Conservation (phyloP, 2,113 vertebrate genomes). For the Neolamprologus caudopunctatus region DNA sequence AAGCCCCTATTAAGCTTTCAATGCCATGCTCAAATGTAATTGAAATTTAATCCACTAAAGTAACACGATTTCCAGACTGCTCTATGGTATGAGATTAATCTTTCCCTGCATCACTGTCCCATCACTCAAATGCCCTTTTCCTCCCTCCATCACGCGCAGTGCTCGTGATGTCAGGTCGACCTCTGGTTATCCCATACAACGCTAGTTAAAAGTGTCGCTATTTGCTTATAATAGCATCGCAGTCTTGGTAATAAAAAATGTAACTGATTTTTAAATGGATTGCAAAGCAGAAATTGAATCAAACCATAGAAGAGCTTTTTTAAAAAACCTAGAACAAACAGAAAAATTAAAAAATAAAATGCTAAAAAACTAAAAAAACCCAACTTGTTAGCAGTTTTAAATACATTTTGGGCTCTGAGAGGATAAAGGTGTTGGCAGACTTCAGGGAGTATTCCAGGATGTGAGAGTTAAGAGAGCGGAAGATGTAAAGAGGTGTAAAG, state of each 20-base stretch:
- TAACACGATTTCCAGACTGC: conserved; percentile 49
- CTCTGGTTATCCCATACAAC: background rate
- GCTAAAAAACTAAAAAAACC: rapidly evolving
- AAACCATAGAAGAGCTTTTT: background rate
- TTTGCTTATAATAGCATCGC: background rate
- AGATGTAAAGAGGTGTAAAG: background rate
- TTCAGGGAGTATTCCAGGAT: background rate
- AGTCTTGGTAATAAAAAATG: background rate
- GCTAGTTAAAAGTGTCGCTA: background rate
- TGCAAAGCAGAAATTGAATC: background rate
- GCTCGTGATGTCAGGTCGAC: background rate
- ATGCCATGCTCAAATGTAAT: conserved; percentile 68
- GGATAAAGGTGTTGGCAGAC: background rate
- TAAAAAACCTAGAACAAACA: background rate
- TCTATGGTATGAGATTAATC: conserved; percentile 44
- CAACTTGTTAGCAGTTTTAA: background rate
- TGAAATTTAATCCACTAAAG: conserved; percentile 67
- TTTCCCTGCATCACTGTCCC: background rate
- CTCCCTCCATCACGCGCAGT: background rate
- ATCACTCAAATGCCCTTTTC: conserved; percentile 9
- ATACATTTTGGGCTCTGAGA: background rate
- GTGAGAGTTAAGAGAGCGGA: background rate
- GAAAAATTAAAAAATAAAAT: background rate
- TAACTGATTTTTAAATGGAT: background rate
- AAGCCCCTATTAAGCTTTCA: conserved; percentile 51